Evolutionary conservation across 2,888 invertebrate genomes (phyloP), one percentile per base, ranked within the genome.

Genomic region (Nasonia oneida): DNA sequence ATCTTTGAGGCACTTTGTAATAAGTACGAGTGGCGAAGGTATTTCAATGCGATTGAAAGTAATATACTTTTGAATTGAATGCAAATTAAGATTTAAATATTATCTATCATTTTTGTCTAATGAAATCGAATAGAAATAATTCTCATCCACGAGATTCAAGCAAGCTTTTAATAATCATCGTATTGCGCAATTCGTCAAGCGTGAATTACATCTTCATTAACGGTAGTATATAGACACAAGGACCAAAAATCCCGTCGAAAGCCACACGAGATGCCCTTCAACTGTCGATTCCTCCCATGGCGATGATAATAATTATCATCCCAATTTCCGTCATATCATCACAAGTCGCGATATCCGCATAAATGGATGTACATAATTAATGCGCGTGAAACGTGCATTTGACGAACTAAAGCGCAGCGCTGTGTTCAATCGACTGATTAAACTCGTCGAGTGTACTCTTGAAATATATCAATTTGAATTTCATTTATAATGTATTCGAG

Each of bases 301-400:
- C 33, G n/a, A 57, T 6, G 23, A 42, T n/a, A 33, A 33, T 39
- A 47, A 57, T 81, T 10, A 74, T 81, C 33, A 81, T 84, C 74
- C 57, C 33, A n/a, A 84, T 74, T 74, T 39, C 74, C 74, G 14
- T 47, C 73, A 47, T 73, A 73, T 47, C 47, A 73, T 23, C 73
- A 39, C 73, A 23, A 73, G 23, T 73, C 23, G 8, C 39, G 2
- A 37, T 74, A 74, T 23, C 12, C 29, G 8, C 10, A 42, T 42
- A 73, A n/a, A 74, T 47, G 23, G 10, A 23, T 47, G 18, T 42
- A 39, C 57, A 37, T 77, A 77, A 83, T 83, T 83, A 83, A 83
- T 71, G 71, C 70, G n/a, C 71, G 33, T 77, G 42, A 70, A 71
- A 70, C 70, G 53, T 39, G 71, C 77, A 61, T 61, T 71, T 15